A percentile compares a stretch with the other conserved stretches of the same genome.
Evolutionary conservation across 2,888 invertebrate species (phyloP).

Genomic region (Cheilosia impressa): DNA sequence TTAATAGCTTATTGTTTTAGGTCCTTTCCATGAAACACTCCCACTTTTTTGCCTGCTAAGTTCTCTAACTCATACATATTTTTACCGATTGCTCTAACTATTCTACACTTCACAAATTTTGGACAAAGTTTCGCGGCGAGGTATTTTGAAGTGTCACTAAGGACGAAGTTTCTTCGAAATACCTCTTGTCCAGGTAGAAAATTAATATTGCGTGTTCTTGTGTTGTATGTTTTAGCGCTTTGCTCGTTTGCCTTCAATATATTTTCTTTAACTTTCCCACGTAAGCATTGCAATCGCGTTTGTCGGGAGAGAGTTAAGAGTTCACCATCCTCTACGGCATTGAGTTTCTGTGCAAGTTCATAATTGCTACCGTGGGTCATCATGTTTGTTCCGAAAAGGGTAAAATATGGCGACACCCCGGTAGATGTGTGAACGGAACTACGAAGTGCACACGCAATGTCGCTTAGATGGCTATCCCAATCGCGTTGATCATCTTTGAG

Average conservation of each 20-base stretch:
- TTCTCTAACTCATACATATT: slow-evolving; percentile 3
- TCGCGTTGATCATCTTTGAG: neutral
- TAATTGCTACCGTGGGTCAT: neutral
- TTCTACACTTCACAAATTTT: neutral
- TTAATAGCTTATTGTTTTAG: neutral
- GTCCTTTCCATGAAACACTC: neutral
- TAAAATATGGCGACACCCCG: neutral
- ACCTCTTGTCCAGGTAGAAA: neutral
- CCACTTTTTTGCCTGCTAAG: neutral
- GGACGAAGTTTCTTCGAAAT: neutral
- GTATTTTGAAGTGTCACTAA: neutral
- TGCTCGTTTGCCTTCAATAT: slow-evolving; percentile 39
- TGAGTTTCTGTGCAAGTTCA: neutral
- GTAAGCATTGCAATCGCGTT: neutral
- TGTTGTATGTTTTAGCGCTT: slow-evolving; percentile 11
- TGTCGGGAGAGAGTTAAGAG: slow-evolving; percentile 5
- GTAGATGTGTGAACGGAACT: neutral
- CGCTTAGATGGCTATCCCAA: neutral
- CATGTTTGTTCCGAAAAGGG: neutral
- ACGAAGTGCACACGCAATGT: neutral
- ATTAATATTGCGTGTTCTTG: neutral
- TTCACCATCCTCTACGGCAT: neutral
- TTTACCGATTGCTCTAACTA: neutral
- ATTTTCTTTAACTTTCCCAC: slow-evolving; percentile 6
- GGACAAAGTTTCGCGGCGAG: neutral